Evolutionary conservation across 2,888 invertebrate species (phyloP).

Genomic region (Ochropacha duplaris): DNA sequence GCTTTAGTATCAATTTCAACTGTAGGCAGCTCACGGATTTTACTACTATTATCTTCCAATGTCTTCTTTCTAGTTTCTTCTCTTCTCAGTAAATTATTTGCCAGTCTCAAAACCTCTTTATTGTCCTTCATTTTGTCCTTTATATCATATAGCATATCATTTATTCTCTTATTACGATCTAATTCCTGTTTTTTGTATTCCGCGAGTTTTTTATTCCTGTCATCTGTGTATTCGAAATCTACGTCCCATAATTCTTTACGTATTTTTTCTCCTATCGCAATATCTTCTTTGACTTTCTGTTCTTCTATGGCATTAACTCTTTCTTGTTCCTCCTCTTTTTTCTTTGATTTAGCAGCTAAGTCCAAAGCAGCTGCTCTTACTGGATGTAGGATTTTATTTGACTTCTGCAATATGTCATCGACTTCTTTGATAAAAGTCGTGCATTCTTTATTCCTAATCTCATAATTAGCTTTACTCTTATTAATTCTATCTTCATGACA

Average conservation of each 20-base stretch:
- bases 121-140: conserved; percentile 76
- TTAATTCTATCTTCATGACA: conserved; percentile 67
- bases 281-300: conserved; percentile 9
- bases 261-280: conserved; percentile 24
- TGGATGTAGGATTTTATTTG: conserved; percentile 66
- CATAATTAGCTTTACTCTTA: conserved; percentile 58
- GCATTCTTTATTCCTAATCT: conserved; percentile 65
- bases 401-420: conserved; percentile 64
- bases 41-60: conserved; percentile 26
- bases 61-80: conserved; percentile 52
- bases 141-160: conserved; percentile 62
- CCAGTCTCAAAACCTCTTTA: conserved; percentile 64
- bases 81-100: conserved; percentile 63
- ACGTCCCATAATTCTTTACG: conserved; percentile 61
- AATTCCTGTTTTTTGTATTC: conserved; percentile 50
- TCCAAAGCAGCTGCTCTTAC: conserved; percentile 19
- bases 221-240: conserved; percentile 41
- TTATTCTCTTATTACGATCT: conserved; percentile 60
- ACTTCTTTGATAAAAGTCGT: conserved; percentile 70
- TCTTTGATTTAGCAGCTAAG: conserved; percentile 10
- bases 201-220: conserved; percentile 39
- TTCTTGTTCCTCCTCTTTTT: conserved; percentile 10
- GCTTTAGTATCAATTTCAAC: conserved; percentile 49
- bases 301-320: conserved; percentile 11
- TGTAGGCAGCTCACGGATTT: conserved; percentile 30